phyloP scores from a whole-genome alignment of 2,888 invertebrate species.

The Andrena chrysosceles region DNA sequence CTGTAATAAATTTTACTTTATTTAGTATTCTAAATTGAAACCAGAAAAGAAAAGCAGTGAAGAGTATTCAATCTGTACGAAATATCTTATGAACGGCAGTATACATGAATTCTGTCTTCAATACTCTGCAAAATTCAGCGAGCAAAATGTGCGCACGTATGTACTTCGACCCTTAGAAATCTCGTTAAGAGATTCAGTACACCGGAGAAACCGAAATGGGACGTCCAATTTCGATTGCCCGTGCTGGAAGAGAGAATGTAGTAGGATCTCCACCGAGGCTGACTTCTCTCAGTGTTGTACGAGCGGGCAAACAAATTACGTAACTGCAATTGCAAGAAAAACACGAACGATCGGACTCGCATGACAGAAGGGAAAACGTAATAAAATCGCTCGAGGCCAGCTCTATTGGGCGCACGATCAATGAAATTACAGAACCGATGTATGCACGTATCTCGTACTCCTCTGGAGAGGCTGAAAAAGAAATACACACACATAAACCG shows the following conservation, averaged over 20 bases:
- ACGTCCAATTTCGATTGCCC: slow-evolving; percentile 11
- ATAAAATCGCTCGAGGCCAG: slow-evolving; percentile 54
- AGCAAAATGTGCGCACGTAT: not conserved
- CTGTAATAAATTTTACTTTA: too few relatives aligned
- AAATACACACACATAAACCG: slow-evolving; percentile 24
- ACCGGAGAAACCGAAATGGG: not conserved
- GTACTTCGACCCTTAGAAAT: not conserved
- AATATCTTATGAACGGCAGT: too few relatives aligned
- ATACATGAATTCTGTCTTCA: too few relatives aligned
- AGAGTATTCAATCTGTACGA: too few relatives aligned
- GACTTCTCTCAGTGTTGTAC: not conserved
- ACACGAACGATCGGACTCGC: slow-evolving; percentile 30
- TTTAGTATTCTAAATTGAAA: too few relatives aligned
- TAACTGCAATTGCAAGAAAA: slow-evolving; percentile 54
- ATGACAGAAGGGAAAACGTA: slow-evolving; percentile 45
- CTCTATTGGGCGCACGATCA: slow-evolving; percentile 45
- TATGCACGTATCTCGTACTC: slow-evolving; percentile 10
- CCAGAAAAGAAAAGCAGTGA: too few relatives aligned
- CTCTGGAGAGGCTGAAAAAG: not conserved
- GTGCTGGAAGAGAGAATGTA: not conserved
- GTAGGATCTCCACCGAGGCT: slow-evolving; percentile 5
- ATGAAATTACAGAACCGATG: slow-evolving; percentile 57
- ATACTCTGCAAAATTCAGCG: not conserved
- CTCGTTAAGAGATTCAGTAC: not conserved
- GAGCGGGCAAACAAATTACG: slow-evolving; percentile 41